phyloP scores from a whole-genome alignment of 2,888 invertebrate species.

The Drosophila meridiana region DNA sequence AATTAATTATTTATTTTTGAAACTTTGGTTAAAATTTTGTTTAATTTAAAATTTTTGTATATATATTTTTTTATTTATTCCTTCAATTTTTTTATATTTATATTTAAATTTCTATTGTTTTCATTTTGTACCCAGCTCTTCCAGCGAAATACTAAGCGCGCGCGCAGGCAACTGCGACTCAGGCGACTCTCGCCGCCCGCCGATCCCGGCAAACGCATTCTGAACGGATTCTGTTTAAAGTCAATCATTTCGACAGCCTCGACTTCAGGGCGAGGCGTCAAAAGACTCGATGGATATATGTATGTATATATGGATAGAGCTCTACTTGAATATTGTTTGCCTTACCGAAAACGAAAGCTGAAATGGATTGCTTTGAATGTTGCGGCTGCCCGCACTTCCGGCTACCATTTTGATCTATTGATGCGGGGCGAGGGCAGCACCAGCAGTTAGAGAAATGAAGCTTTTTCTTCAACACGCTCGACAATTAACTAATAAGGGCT shows the following conservation, averaged over 20 bases:
- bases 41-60: too few relatives aligned
- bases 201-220: constrained; percentile 81
- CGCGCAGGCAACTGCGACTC: constrained; percentile 82
- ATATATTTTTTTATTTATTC: neutral
- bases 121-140: constrained; percentile 83
- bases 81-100: neutral
- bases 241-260: constrained; percentile 77
- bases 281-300: constrained; percentile 16
- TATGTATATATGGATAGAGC: neutral
- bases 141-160: constrained; percentile 83
- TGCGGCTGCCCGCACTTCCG: constrained; percentile 64
- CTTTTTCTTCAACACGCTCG: constrained; percentile 21
- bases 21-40: too few relatives aligned
- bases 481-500: constrained; percentile 57
- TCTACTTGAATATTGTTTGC: constrained; percentile 15
- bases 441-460: constrained; percentile 2
- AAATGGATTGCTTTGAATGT: constrained; percentile 64
- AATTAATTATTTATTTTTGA: too few relatives aligned
- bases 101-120: neutral
- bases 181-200: constrained; percentile 75
- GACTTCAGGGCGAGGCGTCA: constrained; percentile 46
- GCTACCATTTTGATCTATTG: constrained; percentile 66
- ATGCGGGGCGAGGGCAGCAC: neutral
- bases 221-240: constrained; percentile 83
- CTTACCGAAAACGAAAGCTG: constrained; percentile 81